Conservation (phyloP, 2,113 vertebrate species). For the Chaetops frenatus region DNA sequence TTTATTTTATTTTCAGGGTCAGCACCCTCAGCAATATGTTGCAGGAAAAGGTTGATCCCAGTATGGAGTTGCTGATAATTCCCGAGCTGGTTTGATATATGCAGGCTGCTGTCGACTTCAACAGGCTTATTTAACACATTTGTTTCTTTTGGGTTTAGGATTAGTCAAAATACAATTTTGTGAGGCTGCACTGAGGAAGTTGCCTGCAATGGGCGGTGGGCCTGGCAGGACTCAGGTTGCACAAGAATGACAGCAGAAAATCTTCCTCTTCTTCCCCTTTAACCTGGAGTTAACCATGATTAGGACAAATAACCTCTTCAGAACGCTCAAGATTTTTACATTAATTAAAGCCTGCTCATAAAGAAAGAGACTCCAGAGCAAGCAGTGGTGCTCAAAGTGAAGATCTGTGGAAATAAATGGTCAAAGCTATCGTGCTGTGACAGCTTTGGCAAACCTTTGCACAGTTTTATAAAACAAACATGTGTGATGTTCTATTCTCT, state of each 20-base stretch:
- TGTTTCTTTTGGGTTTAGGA: constrained; percentile 34
- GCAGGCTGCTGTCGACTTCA: constrained; percentile 19
- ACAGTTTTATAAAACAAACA: constrained; percentile 57
- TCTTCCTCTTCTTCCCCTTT: neutral
- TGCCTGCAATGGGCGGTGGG: neutral
- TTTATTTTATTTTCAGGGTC: constrained; percentile 29
- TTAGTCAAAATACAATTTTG: neutral
- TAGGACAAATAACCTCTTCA: neutral
- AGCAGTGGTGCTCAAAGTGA: neutral
- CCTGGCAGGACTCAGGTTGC: neutral
- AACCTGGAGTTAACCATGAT: neutral
- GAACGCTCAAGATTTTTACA: neutral
- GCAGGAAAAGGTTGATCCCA: neutral
- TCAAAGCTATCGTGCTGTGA: neutral
- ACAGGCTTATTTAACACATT: constrained; percentile 15
- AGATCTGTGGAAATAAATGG: constrained; percentile 27
- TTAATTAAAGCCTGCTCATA: neutral
- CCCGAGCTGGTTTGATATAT: neutral
- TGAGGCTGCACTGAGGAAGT: neutral
- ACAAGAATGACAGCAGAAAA: neutral
- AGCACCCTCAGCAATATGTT: neutral
- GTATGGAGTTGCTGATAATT: constrained; percentile 23
- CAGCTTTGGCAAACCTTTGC: constrained; percentile 45
- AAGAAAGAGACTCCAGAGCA: neutral
- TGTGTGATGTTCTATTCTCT: neutral